Conservation (phyloP, 1,140 invertebrate genomes). For the Epicauta chinensis region DNA sequence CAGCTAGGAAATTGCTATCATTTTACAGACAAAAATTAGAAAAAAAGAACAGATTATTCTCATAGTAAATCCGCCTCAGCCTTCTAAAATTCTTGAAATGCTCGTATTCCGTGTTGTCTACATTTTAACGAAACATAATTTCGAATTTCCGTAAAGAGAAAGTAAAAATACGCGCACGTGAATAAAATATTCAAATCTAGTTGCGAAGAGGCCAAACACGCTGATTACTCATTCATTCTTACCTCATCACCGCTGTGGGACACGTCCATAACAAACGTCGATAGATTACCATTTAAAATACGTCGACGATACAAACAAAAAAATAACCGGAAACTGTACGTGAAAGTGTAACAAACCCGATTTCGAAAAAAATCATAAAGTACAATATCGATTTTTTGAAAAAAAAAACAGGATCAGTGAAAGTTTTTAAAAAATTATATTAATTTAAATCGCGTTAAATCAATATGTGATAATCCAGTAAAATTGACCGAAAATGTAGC, state of each 20-base stretch:
- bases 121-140: neutral
- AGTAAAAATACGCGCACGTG: constrained; percentile 33
- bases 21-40: no score
- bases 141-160: constrained; percentile 22
- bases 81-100: no score
- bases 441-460: no score
- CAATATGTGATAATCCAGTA: constrained; percentile 7
- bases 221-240: constrained; percentile 31
- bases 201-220: constrained; percentile 28
- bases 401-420: constrained; percentile 8
- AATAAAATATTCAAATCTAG: constrained; percentile 37
- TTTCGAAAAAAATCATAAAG: no score
- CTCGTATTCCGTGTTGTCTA: constrained; percentile 2
- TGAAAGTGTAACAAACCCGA: constrained; percentile 1
- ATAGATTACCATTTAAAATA: no score
- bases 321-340: neutral
- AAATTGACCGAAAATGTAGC: constrained; percentile 11
- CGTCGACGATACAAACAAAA: no score
- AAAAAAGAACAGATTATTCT: no score
- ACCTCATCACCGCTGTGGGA: constrained; percentile 28
- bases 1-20: no score
- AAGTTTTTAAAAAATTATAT: constrained; percentile 1
- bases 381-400: no score
- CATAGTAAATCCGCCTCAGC: no score
- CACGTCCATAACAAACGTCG: neutral